Percentiles rank a stretch among this genome's conserved stretches.
Conservation (phyloP, 2,113 vertebrate species). For the Burhinus bistriatus region DNA sequence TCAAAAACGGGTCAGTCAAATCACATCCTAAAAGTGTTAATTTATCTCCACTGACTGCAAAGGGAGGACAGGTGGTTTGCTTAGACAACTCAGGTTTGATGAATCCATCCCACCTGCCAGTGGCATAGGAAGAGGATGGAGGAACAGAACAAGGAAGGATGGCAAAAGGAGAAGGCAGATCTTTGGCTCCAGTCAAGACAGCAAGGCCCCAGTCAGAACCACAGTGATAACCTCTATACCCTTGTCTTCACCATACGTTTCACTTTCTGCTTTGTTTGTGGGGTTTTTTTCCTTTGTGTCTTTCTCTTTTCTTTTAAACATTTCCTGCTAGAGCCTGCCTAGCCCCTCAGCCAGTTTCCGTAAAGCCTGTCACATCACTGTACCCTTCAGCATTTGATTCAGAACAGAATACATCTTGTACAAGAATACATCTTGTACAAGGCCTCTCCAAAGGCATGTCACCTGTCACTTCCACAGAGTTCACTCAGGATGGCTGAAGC, state of each 20-base stretch:
- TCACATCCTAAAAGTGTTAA: not conserved
- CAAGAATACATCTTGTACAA: not conserved
- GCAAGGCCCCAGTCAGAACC: not conserved
- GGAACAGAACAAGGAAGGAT: not conserved
- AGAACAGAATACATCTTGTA: not conserved
- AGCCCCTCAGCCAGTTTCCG: not conserved
- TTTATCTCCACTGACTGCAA: not conserved
- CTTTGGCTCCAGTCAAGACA: not conserved
- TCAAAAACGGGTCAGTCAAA: not conserved
- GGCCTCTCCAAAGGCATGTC: not conserved
- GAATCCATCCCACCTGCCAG: not conserved
- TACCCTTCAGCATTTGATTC: not conserved
- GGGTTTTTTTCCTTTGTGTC: not conserved
- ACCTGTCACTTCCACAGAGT: not conserved
- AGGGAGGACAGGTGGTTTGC: not conserved
- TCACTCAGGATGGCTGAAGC: not conserved
- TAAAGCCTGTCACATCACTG: not conserved
- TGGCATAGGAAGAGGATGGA: not conserved
- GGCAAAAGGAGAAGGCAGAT: not conserved
- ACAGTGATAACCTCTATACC: not conserved
- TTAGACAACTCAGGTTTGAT: not conserved
- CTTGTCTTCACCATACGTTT: not conserved
- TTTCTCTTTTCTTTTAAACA: not conserved
- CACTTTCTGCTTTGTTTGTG: not conserved
- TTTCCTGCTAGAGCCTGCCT: not conserved